Evolutionary conservation across 2,888 invertebrate genomes (phyloP), one percentile per base, ranked within the genome.

Genomic region (Buathra laborator): DNA sequence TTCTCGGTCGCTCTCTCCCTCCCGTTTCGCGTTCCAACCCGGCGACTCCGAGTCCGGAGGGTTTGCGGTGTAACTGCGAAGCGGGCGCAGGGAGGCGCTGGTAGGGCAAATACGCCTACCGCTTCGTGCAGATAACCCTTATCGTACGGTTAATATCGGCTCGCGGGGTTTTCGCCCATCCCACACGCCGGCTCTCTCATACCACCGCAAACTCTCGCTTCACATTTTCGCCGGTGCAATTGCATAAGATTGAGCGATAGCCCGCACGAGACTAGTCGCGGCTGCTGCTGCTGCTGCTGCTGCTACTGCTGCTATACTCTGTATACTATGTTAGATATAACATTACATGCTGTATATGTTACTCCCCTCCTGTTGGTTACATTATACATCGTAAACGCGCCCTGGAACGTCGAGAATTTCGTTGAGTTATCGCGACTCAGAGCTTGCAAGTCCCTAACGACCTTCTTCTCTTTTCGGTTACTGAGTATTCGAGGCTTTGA

Each of bases 181-280:
- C 74, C 48, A 29, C 81, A 10, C 66, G 14, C 51, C 29, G 19
- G n/a, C 29, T 59, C 19, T 56, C 44, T 29, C 51, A 71, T 59
- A 10, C 68, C 70, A 70, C 53, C 71, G 85, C 88, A 86, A 87
- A 56, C 88, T 74, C 86, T 90, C 89, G 89, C 89, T 91, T 89
- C 89, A 90, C 91, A 91, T 92, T 93, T 90, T 92, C 91, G 86
- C 89, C 88, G 88, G 83, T 89, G 91, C 89, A 92, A 92, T 92
- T 90, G 90, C 91, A 90, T 88, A 90, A 92, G 92, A 92, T 92
- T 88, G 90, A 91, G 88, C 90, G 92, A 92, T 92, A 93, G 88
- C 87, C 86, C 84, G 89, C 91, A 91, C 91, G 92, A 90, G 89
- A 90, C 74, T 74, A 51, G 70, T 70, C 62, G 16, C 1, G 32